These are phyloP conservation scores for Tenebrio molitor DNA, from an alignment of 1,140 invertebrate species.

Conservation along the genomic window DNA sequence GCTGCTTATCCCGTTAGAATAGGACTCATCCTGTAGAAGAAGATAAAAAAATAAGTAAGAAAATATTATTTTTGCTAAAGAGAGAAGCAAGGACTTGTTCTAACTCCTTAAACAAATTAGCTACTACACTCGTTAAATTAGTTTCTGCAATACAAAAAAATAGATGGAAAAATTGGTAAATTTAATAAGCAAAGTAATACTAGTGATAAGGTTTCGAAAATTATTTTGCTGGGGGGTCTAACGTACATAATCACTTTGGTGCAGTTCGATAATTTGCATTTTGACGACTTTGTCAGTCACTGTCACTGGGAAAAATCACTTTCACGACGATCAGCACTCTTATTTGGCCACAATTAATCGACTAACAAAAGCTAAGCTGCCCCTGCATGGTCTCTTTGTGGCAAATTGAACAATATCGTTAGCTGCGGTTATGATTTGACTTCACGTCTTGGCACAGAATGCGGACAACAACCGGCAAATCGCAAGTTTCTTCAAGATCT, in stretches of 20 bases:
- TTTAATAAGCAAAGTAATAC: too few species aligned
- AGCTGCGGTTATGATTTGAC: conserved; percentile 21
- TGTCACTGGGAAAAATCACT: too few species aligned
- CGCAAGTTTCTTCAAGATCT: conserved; percentile 46
- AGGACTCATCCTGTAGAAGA: conserved; percentile 60
- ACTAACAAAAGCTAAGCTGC: too few species aligned
- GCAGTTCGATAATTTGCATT: conserved; percentile 62
- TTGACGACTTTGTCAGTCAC: too few species aligned
- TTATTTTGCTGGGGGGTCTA: too few species aligned
- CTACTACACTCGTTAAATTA: too few species aligned
- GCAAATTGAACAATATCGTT: not conserved
- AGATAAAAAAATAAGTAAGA: conserved; percentile 22
- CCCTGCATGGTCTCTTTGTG: conserved; percentile 1
- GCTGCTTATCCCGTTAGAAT: conserved; percentile 54
- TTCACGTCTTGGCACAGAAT: conserved; percentile 35
- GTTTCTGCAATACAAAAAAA: too few species aligned
- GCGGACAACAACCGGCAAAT: conserved; percentile 55
- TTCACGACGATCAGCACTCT: too few species aligned
- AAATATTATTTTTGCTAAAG: not conserved
- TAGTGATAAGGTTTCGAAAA: too few species aligned
- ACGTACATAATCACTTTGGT: conserved; percentile 61
- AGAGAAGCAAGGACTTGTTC: not conserved
- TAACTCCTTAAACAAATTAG: too few species aligned
- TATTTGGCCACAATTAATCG: too few species aligned
- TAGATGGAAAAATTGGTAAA: too few species aligned